Evolutionary conservation across 2,113 vertebrate genomes (phyloP), one percentile per base, ranked within the genome.

Genomic region (Peromyscus polionotus): DNA sequence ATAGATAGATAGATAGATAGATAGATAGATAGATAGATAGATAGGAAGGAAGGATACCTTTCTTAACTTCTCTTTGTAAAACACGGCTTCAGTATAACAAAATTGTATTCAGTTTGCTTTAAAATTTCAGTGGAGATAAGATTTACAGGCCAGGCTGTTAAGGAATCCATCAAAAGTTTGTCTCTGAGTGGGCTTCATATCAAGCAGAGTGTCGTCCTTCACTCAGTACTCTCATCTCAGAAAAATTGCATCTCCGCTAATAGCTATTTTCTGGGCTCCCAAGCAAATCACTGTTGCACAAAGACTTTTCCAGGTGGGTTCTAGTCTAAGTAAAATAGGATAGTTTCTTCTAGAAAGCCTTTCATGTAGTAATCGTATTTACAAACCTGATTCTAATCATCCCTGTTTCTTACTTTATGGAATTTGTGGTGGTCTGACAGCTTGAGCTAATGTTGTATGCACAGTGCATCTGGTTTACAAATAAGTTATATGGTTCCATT

Each of bases 141-240:
- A 88, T 81, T 75, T 76, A 76, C 2, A 90, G 42, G 48, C 51
- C n/a, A 77, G 20, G 1, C 68, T 93, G 33, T 87, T 92, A 83
- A 93, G 85, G 79, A 90, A 80, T 84, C 45, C n/a, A 90, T 90
- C 61, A 90, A 14, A 90, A 48, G 2, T 88, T 89, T 80, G 12
- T 93, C 57, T 94, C 79, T 88, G 36, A 88, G 39, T 63, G 45
- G 61, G 17, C 20, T 77, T 93, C 76, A 80, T 96, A 45, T 75
- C 48, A 88, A 90, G 16, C 17, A 81, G 63, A 24, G 3, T 90
- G 9, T 11, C 61, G 9, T 13, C 61, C 31, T 85, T 89, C 16
- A 92, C 16, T 94, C 45, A 95, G n/a, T 89, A 90, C 91, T 97
- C 96, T 91, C 93, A 85, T 96, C 63, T 96, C 61, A 83, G 88